These are phyloP conservation scores for Hylaea fasciaria DNA, from an alignment of 2,888 invertebrate species.

Conservation along the genomic window DNA sequence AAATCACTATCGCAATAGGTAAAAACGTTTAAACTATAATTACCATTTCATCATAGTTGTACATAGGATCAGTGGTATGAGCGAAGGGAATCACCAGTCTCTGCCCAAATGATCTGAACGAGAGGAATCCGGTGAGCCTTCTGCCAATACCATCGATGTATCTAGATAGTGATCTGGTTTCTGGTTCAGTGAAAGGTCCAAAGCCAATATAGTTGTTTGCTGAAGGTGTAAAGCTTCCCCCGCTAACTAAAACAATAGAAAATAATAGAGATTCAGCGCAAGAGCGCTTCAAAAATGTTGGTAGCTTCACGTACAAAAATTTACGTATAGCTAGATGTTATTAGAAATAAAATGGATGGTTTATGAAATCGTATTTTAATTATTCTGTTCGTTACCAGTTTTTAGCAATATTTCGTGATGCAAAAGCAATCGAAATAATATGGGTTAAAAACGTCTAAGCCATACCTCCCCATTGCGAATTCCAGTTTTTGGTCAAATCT, in stretches of 20 bases:
- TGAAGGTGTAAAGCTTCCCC: conserved; percentile 71
- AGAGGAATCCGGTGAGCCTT: conserved; percentile 81
- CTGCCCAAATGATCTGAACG: conserved; percentile 88
- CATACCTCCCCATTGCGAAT: conserved; percentile 85
- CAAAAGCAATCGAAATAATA: background rate
- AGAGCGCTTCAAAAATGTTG: too few species aligned
- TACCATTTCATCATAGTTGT: conserved; percentile 79
- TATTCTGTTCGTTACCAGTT: too few species aligned
- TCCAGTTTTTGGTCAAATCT: conserved; percentile 88
- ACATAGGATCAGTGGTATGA: conserved; percentile 66
- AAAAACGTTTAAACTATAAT: too few species aligned
- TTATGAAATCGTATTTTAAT: too few species aligned
- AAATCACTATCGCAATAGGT: too few species aligned
- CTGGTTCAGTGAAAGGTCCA: conserved; percentile 84
- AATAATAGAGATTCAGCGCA: too few species aligned
- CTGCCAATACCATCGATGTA: conserved; percentile 73
- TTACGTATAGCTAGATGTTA: too few species aligned
- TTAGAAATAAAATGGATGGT: too few species aligned
- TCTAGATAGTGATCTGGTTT: conserved; percentile 74
- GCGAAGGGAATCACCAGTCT: conserved; percentile 86
- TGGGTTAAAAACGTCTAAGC: background rate
- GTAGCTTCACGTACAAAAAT: too few species aligned
- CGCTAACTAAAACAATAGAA: conserved; percentile 65
- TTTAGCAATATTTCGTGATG: too few species aligned
- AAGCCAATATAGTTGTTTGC: conserved; percentile 80